phyloP scores from a whole-genome alignment of 1,140 invertebrate species.

The Contarinia nasturtii region DNA sequence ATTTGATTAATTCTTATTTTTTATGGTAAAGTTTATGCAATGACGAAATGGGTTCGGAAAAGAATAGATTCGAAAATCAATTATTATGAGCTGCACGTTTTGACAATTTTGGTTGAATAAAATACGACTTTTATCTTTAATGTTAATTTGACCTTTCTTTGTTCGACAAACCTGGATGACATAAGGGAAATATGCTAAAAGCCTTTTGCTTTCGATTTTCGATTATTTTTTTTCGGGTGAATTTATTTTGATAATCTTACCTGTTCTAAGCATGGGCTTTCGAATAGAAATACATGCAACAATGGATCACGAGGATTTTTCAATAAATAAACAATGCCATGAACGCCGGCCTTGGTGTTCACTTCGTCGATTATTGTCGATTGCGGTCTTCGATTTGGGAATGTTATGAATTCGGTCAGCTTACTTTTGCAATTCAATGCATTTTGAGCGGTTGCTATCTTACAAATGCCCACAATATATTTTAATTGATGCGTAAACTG shows the following conservation, averaged over 20 bases:
- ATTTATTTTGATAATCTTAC: constrained; percentile 25
- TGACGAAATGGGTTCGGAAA: no score
- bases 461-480: constrained; percentile 31
- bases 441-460: constrained; percentile 5
- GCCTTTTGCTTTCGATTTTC: no score
- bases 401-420: constrained; percentile 4
- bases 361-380: constrained; percentile 5
- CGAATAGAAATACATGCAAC: constrained; percentile 41
- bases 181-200: no score
- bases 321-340: constrained; percentile 33
- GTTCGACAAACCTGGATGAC: no score
- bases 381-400: constrained; percentile 2
- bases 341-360: constrained; percentile 7
- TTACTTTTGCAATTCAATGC: neutral
- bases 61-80: no score
- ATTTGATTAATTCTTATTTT: no score
- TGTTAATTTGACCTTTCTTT: no score
- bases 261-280: constrained; percentile 33
- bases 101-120: no score
- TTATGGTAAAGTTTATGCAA: no score
- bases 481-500: constrained; percentile 38
- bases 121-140: no score
- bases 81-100: no score
- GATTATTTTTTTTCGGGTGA: no score
- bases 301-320: constrained; percentile 38